Base-by-base conservation (phyloP, 2,113 vertebrate species). In the Galbula dea region DNA sequence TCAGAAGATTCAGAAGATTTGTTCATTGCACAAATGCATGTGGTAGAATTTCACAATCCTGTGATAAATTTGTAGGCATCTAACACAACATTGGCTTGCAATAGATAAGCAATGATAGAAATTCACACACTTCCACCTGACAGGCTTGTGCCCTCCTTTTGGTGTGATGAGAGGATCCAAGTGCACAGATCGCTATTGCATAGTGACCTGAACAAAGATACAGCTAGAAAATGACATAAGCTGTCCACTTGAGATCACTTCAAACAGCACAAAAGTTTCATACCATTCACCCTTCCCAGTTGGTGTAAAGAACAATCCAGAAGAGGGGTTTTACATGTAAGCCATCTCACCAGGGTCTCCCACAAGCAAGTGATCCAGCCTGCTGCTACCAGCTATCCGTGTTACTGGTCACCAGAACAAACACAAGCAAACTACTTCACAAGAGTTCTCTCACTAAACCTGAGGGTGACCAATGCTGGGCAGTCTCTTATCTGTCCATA, bases 391-490 rank as follows among this genome's bases (percentile, higher is more conserved):
- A 34, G 6, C 8, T n/a, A n/a, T n/a, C n/a, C n/a, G 15, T 22
- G 20, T 45, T 63, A 6, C 34, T 34, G 7, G 10, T 41, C 34
- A 67, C 23, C 13, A 67, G 58, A 39, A n/a, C 3, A 26, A 11
- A 14, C 37, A 36, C 16, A 69, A 21, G 22, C 7, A 8, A 15
- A 45, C 7, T 6, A n/a, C 45, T 27, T 73, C 39, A 32, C 16
- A 37, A 17, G 14, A 72, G 5, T 4, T 3, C 2, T 83, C 34
- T 45, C 34, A 11, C 12, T 46, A 59, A 55, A 34, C 7, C 12
- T 1, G 3, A 46, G 17, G 16, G 19, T 13, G 27, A 27, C 11
- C 0, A 0, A 2, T 15, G 24, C 36, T 10, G 6, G 30, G 4
- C 27, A 37, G 12, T 7, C 3, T 34, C 12, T 66, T 12, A 8